These are phyloP conservation scores for roundworm (Caenorhabditis elegans) DNA, from an alignment of 1,140 invertebrate species.

Conservation along the genomic window DNA sequence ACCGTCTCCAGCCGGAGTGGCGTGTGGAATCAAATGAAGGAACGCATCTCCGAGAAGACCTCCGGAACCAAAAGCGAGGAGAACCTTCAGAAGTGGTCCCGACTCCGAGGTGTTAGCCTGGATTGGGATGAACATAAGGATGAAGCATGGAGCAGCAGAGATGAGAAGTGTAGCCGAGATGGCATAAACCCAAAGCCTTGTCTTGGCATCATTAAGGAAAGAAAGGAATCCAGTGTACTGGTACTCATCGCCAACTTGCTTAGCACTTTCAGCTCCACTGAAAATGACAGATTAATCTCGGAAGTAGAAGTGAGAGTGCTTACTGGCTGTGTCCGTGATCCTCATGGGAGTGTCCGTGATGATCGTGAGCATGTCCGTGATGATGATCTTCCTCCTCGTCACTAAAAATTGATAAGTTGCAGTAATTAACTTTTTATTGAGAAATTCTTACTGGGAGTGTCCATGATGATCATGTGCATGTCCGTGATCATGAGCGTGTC, in stretches of 20 bases:
- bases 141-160: constrained; percentile 87
- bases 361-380: neutral
- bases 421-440: neutral
- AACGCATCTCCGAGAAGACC: constrained; percentile 92
- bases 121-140: constrained; percentile 84
- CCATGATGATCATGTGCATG: constrained; percentile 40
- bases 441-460: constrained; percentile 25
- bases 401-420: neutral
- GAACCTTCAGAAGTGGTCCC: constrained; percentile 74
- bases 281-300: neutral
- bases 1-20: constrained; percentile 71
- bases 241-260: neutral
- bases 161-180: constrained; percentile 83
- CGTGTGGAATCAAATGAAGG: constrained; percentile 91
- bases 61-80: constrained; percentile 89
- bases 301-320: neutral
- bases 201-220: constrained; percentile 47
- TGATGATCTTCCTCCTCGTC: neutral
- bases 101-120: constrained; percentile 75
- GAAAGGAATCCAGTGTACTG: constrained; percentile 35
- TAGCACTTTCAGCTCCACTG: neutral
- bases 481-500: constrained; percentile 59
- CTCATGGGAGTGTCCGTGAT: constrained; percentile 37
- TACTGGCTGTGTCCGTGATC: neutral
- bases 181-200: constrained; percentile 65